Conservation (phyloP, 1,140 invertebrate genomes). For the Drosophila carrolli region DNA sequence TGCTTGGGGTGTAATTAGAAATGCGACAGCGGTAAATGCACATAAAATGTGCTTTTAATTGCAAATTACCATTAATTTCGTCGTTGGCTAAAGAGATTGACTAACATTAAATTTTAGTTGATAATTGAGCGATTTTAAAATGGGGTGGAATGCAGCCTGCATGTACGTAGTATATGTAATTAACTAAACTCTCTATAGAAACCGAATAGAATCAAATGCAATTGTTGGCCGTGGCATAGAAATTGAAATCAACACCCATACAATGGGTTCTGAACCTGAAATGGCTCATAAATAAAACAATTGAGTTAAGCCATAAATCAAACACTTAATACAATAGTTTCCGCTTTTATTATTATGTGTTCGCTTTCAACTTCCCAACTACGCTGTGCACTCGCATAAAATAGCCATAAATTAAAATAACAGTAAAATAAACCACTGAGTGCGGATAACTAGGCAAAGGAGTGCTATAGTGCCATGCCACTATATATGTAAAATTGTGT, state of each 20-base stretch:
- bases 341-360: slow-evolving; percentile 81
- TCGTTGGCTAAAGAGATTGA: not conserved
- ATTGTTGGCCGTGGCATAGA: slow-evolving; percentile 35
- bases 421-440: slow-evolving; percentile 73
- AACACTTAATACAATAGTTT: slow-evolving; percentile 83
- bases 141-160: not conserved
- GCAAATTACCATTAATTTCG: slow-evolving; percentile 6
- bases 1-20: slow-evolving; percentile 16
- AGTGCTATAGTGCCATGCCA: slow-evolving; percentile 10
- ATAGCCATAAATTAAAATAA: slow-evolving; percentile 81
- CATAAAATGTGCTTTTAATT: slow-evolving; percentile 29
- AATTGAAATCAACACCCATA: slow-evolving; percentile 29
- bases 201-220: slow-evolving; percentile 1
- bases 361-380: slow-evolving; percentile 59
- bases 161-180: slow-evolving; percentile 4
- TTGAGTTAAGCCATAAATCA: slow-evolving; percentile 81
- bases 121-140: slow-evolving; percentile 19
- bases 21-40: slow-evolving; percentile 19
- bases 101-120: not conserved
- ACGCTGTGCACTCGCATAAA: slow-evolving; percentile 74
- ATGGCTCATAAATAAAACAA: slow-evolving; percentile 79
- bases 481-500: too few relatives aligned
- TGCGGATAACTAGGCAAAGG: slow-evolving; percentile 19
- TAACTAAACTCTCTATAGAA: slow-evolving; percentile 15
- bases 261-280: slow-evolving; percentile 31